Percentiles rank a stretch among this genome's conserved stretches.
Conservation (phyloP, 2,888 invertebrate species). For the Amphipoea lucens region DNA sequence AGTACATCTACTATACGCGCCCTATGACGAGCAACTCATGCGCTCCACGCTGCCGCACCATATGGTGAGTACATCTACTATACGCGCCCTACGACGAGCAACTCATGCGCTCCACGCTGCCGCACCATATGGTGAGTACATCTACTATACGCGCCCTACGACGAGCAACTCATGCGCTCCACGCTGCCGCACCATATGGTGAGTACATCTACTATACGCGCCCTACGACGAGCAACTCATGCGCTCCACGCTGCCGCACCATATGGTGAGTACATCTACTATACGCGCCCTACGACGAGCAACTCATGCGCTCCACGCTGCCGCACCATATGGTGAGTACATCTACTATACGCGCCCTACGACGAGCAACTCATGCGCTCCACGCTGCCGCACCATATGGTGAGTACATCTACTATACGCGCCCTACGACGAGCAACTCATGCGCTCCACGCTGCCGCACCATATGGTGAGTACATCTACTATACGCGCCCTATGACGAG, state of each 20-base stretch:
- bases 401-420: too few relatives aligned
- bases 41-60: conserved; percentile 93
- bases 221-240: conserved; percentile 93
- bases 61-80: too few relatives aligned
- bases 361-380: conserved; percentile 94
- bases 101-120: conserved; percentile 93
- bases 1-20: too few relatives aligned
- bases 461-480: too few relatives aligned
- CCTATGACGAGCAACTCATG: conserved; percentile 93
- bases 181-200: conserved; percentile 91
- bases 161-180: conserved; percentile 94
- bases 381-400: conserved; percentile 91
- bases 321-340: conserved; percentile 92
- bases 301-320: conserved; percentile 93
- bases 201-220: too few relatives aligned
- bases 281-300: conserved; percentile 93
- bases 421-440: conserved; percentile 92
- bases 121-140: conserved; percentile 92
- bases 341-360: conserved; percentile 92
- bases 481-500: conserved; percentile 92
- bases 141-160: conserved; percentile 92
- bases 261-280: too few relatives aligned
- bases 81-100: conserved; percentile 93
- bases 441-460: conserved; percentile 93
- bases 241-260: conserved; percentile 93